Conservation (phyloP, 1,140 invertebrate genomes). For the Caenorhabditis brenneri region DNA sequence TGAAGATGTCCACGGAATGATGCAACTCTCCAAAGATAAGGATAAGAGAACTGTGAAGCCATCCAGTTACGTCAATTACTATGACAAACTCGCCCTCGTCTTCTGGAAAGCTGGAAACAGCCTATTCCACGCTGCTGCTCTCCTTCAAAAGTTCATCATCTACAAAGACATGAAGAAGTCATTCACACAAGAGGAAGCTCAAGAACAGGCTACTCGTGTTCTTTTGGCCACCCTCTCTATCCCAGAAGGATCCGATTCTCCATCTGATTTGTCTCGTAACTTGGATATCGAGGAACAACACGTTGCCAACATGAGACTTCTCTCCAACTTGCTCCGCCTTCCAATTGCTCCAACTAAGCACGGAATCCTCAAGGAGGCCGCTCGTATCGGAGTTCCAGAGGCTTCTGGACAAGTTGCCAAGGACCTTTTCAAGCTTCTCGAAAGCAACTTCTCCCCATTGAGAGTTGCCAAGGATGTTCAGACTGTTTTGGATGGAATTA, state of each 20-base stretch:
- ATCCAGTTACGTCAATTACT: constrained; percentile 69
- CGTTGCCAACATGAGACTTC: constrained; percentile 63
- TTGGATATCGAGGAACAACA: constrained; percentile 70
- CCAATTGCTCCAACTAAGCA: constrained; percentile 67
- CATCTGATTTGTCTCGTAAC: constrained; percentile 65
- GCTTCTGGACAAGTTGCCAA: constrained; percentile 57
- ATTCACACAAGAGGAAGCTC: constrained; percentile 67
- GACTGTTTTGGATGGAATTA: constrained; percentile 31
- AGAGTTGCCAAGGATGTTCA: constrained; percentile 47
- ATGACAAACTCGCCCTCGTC: constrained; percentile 82
- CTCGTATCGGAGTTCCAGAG: constrained; percentile 65
- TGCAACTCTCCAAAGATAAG: constrained; percentile 70
- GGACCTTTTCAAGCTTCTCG: constrained; percentile 63
- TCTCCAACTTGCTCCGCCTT: constrained; percentile 67
- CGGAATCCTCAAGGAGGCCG: constrained; percentile 67
- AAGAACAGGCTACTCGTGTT: constrained; percentile 69
- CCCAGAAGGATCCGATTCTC: constrained; percentile 64
- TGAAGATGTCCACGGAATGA: constrained; percentile 69
- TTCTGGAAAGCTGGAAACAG: constrained; percentile 99
- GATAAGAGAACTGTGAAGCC: constrained; percentile 70
- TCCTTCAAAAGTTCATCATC: constrained; percentile 77
- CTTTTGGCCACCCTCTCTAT: constrained; percentile 67
- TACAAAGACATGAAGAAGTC: constrained; percentile 68
- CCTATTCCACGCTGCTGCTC: constrained; percentile 94
- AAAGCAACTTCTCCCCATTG: constrained; percentile 68